phyloP scores from a whole-genome alignment of 2,797 vertebrate species.

The Spinibarbus caldwelli region DNA sequence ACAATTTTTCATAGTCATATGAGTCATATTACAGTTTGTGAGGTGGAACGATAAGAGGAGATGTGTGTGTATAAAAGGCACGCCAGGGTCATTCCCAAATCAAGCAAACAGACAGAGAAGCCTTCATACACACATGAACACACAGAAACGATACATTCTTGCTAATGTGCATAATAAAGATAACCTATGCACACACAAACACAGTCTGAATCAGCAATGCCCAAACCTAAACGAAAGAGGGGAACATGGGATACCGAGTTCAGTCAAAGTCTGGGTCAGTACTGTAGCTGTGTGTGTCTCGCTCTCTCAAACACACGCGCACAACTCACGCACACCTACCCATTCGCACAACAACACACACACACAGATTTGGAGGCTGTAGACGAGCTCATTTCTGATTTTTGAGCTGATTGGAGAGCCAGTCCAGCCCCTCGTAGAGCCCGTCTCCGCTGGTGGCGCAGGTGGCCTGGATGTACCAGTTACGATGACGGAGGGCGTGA shows the following conservation, averaged over 20 bases:
- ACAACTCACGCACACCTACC: constrained; percentile 55
- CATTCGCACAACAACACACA: constrained; percentile 69
- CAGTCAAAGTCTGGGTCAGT: constrained; percentile 72
- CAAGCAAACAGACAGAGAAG: constrained; percentile 76
- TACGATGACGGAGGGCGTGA: constrained; percentile 82
- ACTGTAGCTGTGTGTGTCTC: constrained; percentile 71
- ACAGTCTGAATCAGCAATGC: constrained; percentile 47
- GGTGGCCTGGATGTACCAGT: constrained; percentile 88
- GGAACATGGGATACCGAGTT: constrained; percentile 61
- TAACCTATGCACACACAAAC: constrained; percentile 42
- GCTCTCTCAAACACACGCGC: constrained; percentile 28
- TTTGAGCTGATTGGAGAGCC: constrained; percentile 88
- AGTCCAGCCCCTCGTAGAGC: constrained; percentile 85
- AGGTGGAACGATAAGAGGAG: constrained; percentile 3
- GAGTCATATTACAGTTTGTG: constrained; percentile 74
- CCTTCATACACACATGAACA: constrained; percentile 61
- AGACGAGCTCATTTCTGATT: constrained; percentile 86
- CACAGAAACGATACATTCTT: constrained; percentile 41
- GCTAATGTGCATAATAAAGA: constrained; percentile 39
- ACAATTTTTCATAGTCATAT: no score
- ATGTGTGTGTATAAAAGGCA: constrained; percentile 80
- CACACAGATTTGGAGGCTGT: constrained; percentile 64
- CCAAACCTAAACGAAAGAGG: constrained; percentile 62
- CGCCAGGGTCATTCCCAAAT: constrained; percentile 84
- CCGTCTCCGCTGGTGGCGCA: constrained; percentile 86